Base-by-base conservation (phyloP, 92 coral and sea anemone species). In the Virgularia gustaviana region DNA sequence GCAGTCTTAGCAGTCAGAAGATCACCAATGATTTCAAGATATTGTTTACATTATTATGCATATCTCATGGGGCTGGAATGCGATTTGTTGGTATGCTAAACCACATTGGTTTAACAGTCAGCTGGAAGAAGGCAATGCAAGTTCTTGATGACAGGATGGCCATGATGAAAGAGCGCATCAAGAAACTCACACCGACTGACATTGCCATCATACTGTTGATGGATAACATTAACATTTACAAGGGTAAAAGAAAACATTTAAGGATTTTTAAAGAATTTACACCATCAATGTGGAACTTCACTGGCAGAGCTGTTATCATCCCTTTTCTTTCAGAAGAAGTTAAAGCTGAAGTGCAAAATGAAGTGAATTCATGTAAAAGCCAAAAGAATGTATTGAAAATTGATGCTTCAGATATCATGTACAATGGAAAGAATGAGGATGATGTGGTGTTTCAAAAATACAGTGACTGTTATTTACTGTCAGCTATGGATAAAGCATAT, bases 231-330 rank as follows among this genome's bases (percentile, higher is more conserved):
- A 79, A 79, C 49, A 79, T 79, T 45, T 58, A 79, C 72, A 79
- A 75, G 39, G 83, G 83, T 8, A 79, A 59, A 39, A 59, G 63
- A 4, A 79, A 71, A 59, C 83, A 79, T 39, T 36, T 70, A 22
- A 53, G 76, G 51, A 61, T 73, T 10, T 73, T 72, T 52, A 73
- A 72, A 37, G 57, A 63, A 49, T 20, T 54, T 36, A 52, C 64
- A 24, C 75, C 74, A 6, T 59, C 58, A 1, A 72, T 80, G 84
- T 80, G 79, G 84, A 80, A 80, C 43, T 80, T 80, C 16, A 80
- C 80, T 25, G 85, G 82, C 9, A 35, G 72, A 55, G 82, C 82
- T 19, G 41, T 65, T 28, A 23, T 68, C 8, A 68, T 68, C 43
- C 83, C 82, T 41, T 66, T 31, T 57, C 6, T 68, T 25, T 66